A percentile compares a stretch with the other conserved stretches of the same genome.
Conservation (phyloP, 2,888 invertebrate species). For the Sinohyriopsis cumingii region DNA sequence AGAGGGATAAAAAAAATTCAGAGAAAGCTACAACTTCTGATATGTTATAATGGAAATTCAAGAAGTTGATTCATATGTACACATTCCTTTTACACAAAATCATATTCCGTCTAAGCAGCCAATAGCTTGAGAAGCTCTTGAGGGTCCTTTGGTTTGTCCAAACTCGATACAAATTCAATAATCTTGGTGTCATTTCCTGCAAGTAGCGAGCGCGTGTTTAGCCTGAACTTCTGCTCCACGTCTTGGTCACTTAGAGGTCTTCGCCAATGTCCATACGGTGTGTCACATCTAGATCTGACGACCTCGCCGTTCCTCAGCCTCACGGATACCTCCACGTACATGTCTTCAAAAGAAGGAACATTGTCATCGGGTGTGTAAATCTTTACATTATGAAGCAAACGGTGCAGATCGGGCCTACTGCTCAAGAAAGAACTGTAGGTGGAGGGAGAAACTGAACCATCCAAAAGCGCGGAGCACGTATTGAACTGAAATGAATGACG, state of each 20-base stretch:
- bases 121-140: too few relatives aligned
- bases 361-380: conserved; percentile 43
- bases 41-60: too few relatives aligned
- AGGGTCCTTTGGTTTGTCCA: too few relatives aligned
- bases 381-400: conserved; percentile 39
- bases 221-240: conserved; percentile 46
- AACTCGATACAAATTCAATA: too few relatives aligned
- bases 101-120: too few relatives aligned
- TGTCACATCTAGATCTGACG: conserved; percentile 37
- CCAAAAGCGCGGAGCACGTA: conserved; percentile 48
- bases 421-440: conserved; percentile 27
- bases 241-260: conserved; percentile 47
- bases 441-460: conserved; percentile 45
- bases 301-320: conserved; percentile 29
- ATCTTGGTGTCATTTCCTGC: too few relatives aligned
- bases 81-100: too few relatives aligned
- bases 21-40: too few relatives aligned
- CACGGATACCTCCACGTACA: conserved; percentile 51
- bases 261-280: conserved; percentile 59
- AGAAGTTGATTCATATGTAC: too few relatives aligned
- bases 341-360: conserved; percentile 48
- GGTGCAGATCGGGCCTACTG: conserved; percentile 24
- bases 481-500: conserved; percentile 60
- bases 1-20: too few relatives aligned
- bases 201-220: conserved; percentile 28